Base-by-base conservation (phyloP, 2,888 invertebrate genomes). In the Scaptomyza polygonia region DNA sequence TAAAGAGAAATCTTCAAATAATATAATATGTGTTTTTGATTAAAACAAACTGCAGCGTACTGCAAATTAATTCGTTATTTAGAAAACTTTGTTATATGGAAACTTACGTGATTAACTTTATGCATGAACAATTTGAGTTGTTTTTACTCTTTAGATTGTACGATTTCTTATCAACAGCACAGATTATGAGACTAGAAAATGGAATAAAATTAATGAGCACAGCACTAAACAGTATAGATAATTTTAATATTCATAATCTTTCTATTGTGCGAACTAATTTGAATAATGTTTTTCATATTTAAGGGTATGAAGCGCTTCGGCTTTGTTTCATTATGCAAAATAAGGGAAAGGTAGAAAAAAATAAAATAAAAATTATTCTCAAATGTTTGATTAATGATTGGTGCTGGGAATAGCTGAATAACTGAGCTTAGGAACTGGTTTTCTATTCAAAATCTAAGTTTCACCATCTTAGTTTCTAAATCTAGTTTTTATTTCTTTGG, bases 261-360 rank as follows among this genome's bases (percentile, higher is more conserved):
- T 30, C 11, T 25, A 5, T 25, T 25, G 1, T 25, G 25, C 0
- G 3, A 25, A 25, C 1, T 25, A 25, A 25, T 25, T 25, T 25
- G 25, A 3, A 2, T 29, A 42, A 8, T 14, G 3, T 14, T 21
- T 21, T 21, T 21, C 21, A 11, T 6, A 14, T 27, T 45, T 16
- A 16, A 63, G 64, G 14, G 44, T 43, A 42, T 47, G 32, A 5
- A 11, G 32, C 27, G 40, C 16, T n/a, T 43, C 48, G 67, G 45
- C 25, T 48, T 51, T 11, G 5, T 40, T 16, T 34, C n/a, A 64
- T 56, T 68, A 59, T 65, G 74, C 79, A 59, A 68, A 75, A 16
- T 14, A 25, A 49, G 65, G 36, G 78, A 75, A 73, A 75, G 78
- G 68, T 61, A 56, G 45, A 67, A 11, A 36, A 18, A 18, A 12